A percentile compares a stretch with the other conserved stretches of the same genome.
Evolutionary conservation across 2,113 vertebrate genomes (phyloP).

Genomic region (Circaetus cinerascens): DNA sequence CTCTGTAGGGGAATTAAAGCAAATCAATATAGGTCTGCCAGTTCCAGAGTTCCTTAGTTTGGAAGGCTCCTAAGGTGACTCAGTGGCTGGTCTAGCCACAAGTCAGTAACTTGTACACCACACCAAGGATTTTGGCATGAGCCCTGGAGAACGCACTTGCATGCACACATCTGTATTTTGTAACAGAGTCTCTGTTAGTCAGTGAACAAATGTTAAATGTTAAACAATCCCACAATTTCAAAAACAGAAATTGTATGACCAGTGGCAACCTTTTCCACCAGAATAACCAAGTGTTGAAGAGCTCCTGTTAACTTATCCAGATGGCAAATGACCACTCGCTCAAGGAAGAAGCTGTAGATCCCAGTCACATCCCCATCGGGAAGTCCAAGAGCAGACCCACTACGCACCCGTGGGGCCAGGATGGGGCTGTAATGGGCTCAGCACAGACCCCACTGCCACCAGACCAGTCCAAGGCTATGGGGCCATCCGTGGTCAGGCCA

Average conservation of each 20-base stretch:
- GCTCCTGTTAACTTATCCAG: not conserved
- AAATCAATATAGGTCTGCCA: not conserved
- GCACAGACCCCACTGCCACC: not conserved
- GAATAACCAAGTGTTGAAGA: rapidly evolving
- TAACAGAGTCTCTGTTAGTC: not conserved
- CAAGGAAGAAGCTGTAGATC: not conserved
- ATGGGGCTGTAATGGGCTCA: not conserved
- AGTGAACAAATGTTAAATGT: not conserved
- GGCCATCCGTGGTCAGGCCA: rapidly evolving
- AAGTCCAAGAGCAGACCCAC: not conserved
- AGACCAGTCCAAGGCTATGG: not conserved
- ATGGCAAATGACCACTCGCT: not conserved
- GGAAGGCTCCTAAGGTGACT: not conserved
- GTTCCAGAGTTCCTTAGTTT: not conserved
- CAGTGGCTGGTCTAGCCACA: not conserved
- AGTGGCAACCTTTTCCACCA: not conserved
- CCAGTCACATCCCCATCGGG: not conserved
- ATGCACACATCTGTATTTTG: not conserved
- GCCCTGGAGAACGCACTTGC: not conserved
- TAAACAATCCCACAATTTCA: not conserved
- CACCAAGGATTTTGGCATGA: not conserved
- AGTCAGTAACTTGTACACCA: not conserved
- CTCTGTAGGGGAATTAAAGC: not conserved
- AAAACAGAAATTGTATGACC: not conserved
- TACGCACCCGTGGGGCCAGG: rapidly evolving